Percentiles rank a stretch among this genome's conserved stretches.
phyloP scores from a whole-genome alignment of 2,113 vertebrate genomes.

The Oenanthe oenanthe region DNA sequence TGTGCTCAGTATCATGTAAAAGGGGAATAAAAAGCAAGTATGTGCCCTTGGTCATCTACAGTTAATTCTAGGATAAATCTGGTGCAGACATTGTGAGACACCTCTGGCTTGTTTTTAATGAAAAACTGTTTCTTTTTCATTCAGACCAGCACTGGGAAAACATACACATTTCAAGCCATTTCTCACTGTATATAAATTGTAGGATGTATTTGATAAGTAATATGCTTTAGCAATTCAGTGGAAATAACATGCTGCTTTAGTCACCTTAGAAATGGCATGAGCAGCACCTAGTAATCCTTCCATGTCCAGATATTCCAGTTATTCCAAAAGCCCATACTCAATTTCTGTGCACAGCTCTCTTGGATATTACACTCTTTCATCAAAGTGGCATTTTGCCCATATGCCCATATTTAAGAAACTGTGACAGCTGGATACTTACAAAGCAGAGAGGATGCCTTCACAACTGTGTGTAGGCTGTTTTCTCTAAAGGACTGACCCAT shows the following conservation, averaged over 20 bases:
- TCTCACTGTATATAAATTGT: not conserved
- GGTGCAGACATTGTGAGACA: not conserved
- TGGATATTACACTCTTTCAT: not conserved
- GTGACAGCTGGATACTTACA: not conserved
- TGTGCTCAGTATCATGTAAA: not conserved
- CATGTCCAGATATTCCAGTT: not conserved
- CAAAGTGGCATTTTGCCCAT: not conserved
- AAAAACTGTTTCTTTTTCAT: not conserved
- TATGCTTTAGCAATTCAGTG: not conserved
- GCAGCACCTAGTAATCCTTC: not conserved
- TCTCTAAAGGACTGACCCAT: not conserved
- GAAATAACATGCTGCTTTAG: not conserved
- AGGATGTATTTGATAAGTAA: not conserved
- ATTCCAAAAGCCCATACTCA: not conserved
- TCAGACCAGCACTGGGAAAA: not conserved
- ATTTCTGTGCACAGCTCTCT: not conserved
- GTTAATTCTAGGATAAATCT: not conserved
- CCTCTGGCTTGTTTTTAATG: not conserved
- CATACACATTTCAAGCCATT: not conserved
- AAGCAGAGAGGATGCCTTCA: not conserved
- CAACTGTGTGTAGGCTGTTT: not conserved
- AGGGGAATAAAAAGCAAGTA: not conserved
- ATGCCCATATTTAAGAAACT: not conserved
- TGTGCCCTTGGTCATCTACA: not conserved
- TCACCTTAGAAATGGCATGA: not conserved